Evolutionary conservation across 2,888 invertebrate genomes (phyloP).

Genomic region (Xiphydria camelus): DNA sequence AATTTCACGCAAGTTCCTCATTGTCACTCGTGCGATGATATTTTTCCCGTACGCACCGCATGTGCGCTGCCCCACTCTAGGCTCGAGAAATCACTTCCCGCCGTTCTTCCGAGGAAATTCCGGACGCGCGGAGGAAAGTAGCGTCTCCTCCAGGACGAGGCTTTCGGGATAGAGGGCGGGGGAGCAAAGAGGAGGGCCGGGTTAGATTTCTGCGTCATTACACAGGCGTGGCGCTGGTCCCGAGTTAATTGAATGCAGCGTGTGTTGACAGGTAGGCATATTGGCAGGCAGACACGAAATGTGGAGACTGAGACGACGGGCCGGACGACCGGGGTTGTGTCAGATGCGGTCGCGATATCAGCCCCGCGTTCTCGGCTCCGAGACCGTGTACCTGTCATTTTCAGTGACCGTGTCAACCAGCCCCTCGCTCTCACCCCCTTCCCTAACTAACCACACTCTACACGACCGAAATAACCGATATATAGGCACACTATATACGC

Average conservation of each 20-base stretch:
- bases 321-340: constrained; percentile 50
- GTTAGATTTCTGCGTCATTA: constrained; percentile 54
- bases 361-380: constrained; percentile 39
- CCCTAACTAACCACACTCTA: constrained; percentile 42
- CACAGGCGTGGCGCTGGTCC: constrained; percentile 44
- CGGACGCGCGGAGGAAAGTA: no score
- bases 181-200: constrained; percentile 10
- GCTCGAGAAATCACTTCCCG: no score
- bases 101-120: no score
- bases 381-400: constrained; percentile 57
- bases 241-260: constrained; percentile 56
- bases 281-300: constrained; percentile 51
- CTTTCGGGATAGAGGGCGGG: not conserved
- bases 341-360: constrained; percentile 55
- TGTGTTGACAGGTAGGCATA: constrained; percentile 57
- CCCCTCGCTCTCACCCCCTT: constrained; percentile 16
- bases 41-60: no score
- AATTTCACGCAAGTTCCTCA: no score
- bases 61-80: no score
- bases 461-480: constrained; percentile 42
- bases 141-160: no score
- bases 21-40: no score
- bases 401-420: constrained; percentile 51
- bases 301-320: constrained; percentile 33
- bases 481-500: constrained; percentile 6